Evolutionary conservation across 2,888 invertebrate species (phyloP).

Genomic region (Plebejus argus): DNA sequence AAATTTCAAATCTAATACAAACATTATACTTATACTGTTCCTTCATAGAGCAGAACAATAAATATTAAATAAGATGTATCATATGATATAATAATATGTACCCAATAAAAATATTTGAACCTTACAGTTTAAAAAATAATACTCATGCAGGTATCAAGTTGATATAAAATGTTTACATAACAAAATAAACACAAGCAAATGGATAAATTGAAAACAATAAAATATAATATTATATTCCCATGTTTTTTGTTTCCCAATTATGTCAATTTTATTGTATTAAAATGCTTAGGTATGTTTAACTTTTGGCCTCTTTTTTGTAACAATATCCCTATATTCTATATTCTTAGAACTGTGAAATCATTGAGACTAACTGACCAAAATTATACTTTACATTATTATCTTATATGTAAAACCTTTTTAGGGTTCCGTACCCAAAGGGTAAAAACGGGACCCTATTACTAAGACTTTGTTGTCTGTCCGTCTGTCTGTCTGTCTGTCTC

Average conservation of each 20-base stretch:
- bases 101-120: not conserved
- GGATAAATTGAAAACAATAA: not conserved
- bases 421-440: too few species aligned
- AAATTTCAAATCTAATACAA: conserved; percentile 40
- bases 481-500: too few species aligned
- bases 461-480: too few species aligned
- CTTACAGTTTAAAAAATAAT: not conserved
- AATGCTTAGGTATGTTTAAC: not conserved
- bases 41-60: not conserved
- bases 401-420: not conserved
- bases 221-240: not conserved
- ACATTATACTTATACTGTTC: not conserved
- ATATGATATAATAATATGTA: not conserved
- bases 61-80: not conserved
- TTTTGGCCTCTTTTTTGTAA: not conserved
- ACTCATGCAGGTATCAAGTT: not conserved
- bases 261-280: not conserved
- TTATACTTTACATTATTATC: not conserved
- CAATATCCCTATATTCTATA: not conserved
- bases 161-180: not conserved
- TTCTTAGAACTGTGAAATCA: not conserved
- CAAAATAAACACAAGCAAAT: not conserved
- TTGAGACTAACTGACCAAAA: not conserved
- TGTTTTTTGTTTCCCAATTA: conserved; percentile 6
- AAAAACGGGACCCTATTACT: too few species aligned